These are phyloP conservation scores for Conomelus anceps DNA, from an alignment of 2,888 invertebrate species.

Conservation along the genomic window DNA sequence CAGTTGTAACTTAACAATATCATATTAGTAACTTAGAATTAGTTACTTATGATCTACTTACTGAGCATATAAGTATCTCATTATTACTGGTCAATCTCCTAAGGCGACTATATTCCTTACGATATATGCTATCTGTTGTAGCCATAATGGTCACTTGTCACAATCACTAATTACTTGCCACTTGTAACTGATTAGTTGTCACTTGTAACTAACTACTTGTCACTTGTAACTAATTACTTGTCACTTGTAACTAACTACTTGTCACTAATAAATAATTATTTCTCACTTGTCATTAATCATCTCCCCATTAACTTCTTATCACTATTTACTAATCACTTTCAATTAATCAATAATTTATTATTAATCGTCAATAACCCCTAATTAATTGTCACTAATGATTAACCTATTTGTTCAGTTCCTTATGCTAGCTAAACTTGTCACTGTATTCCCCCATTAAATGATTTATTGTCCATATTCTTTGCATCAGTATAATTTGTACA, in stretches of 20 bases:
- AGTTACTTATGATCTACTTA: conserved; percentile 48
- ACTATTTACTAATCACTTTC: not conserved
- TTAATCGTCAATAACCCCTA: not conserved
- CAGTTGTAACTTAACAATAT: no score
- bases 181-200: not conserved
- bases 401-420: no score
- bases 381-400: no score
- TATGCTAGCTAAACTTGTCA: no score
- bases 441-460: no score
- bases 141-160: not conserved
- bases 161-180: no score
- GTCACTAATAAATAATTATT: not conserved
- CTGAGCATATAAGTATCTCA: conserved; percentile 59
- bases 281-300: not conserved
- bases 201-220: not conserved
- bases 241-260: not conserved
- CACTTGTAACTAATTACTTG: not conserved
- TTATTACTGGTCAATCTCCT: conserved; percentile 61
- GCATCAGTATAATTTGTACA: no score
- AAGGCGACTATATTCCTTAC: conserved; percentile 61
- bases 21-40: not conserved
- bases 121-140: conserved; percentile 44
- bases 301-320: not conserved
- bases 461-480: no score
- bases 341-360: not conserved